Conservation (phyloP, 1,140 invertebrate genomes). For the Campodea augens region DNA sequence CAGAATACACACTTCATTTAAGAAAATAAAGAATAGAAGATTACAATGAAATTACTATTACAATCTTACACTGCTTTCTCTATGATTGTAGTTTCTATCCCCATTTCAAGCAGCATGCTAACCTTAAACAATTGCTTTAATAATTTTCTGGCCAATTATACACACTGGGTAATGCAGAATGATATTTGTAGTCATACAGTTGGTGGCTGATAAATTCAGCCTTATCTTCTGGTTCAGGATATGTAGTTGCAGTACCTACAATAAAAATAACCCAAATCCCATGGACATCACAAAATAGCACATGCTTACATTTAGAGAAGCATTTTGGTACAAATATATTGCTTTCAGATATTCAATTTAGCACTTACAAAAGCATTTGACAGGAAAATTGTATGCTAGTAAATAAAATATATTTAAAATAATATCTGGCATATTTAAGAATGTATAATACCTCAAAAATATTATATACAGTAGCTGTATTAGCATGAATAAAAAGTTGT, state of each 20-base stretch:
- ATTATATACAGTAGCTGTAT: too few species aligned
- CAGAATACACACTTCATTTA: too few species aligned
- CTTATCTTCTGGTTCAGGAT: conserved; percentile 22
- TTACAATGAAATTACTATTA: too few species aligned
- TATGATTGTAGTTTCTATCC: too few species aligned
- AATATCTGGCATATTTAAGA: background rate
- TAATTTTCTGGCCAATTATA: too few species aligned
- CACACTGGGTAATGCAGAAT: too few species aligned
- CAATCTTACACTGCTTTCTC: too few species aligned
- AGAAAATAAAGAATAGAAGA: too few species aligned
- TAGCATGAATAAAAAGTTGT: too few species aligned
- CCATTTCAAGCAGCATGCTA: too few species aligned
- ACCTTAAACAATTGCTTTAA: too few species aligned
- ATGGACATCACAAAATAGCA: background rate
- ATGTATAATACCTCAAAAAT: too few species aligned
- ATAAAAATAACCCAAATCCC: background rate
- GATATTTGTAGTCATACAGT: conserved; percentile 20
- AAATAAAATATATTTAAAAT: background rate
- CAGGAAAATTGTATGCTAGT: background rate
- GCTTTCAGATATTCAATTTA: background rate
- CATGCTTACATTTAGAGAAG: background rate
- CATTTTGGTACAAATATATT: background rate
- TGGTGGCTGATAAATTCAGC: conserved; percentile 19
- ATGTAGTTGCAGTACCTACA: conserved; percentile 20
- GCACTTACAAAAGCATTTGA: background rate